phyloP scores from a whole-genome alignment of 2,888 invertebrate genomes.

The Glaucopsyche alexis region DNA sequence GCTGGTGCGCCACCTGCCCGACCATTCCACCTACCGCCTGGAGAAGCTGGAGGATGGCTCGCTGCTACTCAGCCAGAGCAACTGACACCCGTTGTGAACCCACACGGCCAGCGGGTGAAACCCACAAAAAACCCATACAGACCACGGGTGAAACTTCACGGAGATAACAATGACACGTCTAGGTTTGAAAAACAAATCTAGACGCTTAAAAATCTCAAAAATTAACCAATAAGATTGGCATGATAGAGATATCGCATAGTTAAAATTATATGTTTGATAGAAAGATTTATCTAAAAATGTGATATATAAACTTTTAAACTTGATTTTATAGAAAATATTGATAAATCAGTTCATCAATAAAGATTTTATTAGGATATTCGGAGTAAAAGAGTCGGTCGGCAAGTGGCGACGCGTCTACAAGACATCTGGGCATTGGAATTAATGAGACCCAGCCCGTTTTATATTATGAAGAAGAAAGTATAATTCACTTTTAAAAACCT shows the following conservation, averaged over 20 bases:
- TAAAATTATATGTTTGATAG: too few relatives aligned
- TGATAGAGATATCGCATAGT: too few relatives aligned
- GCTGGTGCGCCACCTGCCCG: conserved; percentile 89
- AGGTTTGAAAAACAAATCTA: conserved; percentile 1
- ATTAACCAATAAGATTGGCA: too few relatives aligned
- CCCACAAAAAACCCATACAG: not conserved
- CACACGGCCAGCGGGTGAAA: not conserved
- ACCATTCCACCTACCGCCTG: conserved; percentile 74
- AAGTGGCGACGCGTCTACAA: not conserved
- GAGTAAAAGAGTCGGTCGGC: not conserved
- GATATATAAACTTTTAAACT: too few relatives aligned
- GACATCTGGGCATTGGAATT: not conserved
- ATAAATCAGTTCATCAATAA: too few relatives aligned
- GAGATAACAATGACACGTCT: not conserved
- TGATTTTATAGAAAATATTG: too few relatives aligned
- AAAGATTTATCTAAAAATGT: too few relatives aligned
- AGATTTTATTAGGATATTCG: too few relatives aligned
- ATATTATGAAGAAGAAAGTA: not conserved
- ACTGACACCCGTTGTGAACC: conserved; percentile 36
- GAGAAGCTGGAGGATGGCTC: conserved; percentile 55
- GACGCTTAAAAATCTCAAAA: not conserved
- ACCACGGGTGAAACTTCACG: not conserved
- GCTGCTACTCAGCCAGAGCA: conserved; percentile 48
- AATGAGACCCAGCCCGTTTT: not conserved
- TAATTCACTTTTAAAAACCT: not conserved